Percentiles rank a stretch among this genome's conserved stretches.
These are phyloP conservation scores for Morone saxatilis DNA, from an alignment of 2,113 vertebrate genomes.

Conservation along the genomic window DNA sequence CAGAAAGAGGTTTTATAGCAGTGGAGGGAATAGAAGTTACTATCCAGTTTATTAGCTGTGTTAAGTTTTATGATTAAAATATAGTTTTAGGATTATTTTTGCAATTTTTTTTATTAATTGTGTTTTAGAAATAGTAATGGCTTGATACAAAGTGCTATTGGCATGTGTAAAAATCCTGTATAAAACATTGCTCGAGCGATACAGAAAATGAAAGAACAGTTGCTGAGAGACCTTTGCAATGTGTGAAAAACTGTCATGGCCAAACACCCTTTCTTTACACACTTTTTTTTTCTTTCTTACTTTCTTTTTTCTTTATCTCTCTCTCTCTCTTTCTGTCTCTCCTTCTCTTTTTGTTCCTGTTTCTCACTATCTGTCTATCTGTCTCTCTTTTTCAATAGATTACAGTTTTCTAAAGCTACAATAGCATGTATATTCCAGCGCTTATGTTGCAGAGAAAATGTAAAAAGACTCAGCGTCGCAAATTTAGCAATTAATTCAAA, in stretches of 20 bases:
- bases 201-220: constrained; percentile 27
- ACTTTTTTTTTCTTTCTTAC: neutral
- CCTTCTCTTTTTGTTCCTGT: constrained; percentile 5
- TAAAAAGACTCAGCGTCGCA: constrained; percentile 6
- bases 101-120: constrained; percentile 21
- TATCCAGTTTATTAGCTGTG: constrained; percentile 48
- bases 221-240: constrained; percentile 58
- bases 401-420: constrained; percentile 36
- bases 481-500: constrained; percentile 41
- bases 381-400: constrained; percentile 19
- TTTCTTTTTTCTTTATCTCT: neutral
- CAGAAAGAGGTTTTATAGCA: constrained; percentile 46
- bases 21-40: constrained; percentile 34
- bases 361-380: constrained; percentile 9
- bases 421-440: constrained; percentile 8
- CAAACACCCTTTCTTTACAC: neutral
- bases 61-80: constrained; percentile 61
- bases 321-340: neutral
- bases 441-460: constrained; percentile 27
- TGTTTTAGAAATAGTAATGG: constrained; percentile 5
- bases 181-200: constrained; percentile 5
- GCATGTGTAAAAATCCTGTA: neutral
- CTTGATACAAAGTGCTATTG: neutral
- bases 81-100: constrained; percentile 55
- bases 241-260: constrained; percentile 61